Conservation (phyloP, 2,888 invertebrate genomes). For the Allacma fusca region DNA sequence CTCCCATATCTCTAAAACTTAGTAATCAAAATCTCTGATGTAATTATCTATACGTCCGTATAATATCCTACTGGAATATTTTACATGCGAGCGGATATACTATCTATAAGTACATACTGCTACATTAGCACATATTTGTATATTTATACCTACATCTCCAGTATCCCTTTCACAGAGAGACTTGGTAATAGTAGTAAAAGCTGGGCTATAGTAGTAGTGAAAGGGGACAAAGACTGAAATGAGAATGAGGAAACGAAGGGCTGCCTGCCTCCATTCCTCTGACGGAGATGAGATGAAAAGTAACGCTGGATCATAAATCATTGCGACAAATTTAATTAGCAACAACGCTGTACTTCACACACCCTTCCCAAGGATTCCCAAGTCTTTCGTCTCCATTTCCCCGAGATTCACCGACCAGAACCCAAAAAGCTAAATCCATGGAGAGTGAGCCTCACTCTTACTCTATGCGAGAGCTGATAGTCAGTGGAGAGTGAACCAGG, state of each 20-base stretch:
- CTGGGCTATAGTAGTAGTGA: no score
- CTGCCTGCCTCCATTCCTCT: constrained; percentile 18
- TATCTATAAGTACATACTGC: no score
- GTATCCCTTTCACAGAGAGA: no score
- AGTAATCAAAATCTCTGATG: no score
- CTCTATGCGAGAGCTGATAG: background rate
- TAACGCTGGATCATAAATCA: constrained; percentile 59
- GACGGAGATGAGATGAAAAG: constrained; percentile 54
- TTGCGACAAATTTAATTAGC: constrained; percentile 62
- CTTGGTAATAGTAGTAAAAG: no score
- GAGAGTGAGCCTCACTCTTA: background rate
- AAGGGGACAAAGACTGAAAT: constrained; percentile 36
- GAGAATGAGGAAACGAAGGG: constrained; percentile 32
- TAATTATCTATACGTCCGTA: no score
- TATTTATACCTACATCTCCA: no score
- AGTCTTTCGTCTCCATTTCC: constrained; percentile 30
- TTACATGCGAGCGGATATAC: no score
- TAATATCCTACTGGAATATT: no score
- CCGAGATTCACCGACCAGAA: constrained; percentile 6
- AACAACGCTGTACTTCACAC: constrained; percentile 42
- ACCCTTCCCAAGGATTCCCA: constrained; percentile 44
- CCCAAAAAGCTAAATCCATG: constrained; percentile 19
- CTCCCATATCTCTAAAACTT: background rate
- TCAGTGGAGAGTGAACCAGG: constrained; percentile 9
- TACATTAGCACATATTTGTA: no score